A percentile compares a stretch with the other conserved stretches of the same genome.
Conservation (phyloP, 1,140 invertebrate species). For the Belonocnema kinseyi region DNA sequence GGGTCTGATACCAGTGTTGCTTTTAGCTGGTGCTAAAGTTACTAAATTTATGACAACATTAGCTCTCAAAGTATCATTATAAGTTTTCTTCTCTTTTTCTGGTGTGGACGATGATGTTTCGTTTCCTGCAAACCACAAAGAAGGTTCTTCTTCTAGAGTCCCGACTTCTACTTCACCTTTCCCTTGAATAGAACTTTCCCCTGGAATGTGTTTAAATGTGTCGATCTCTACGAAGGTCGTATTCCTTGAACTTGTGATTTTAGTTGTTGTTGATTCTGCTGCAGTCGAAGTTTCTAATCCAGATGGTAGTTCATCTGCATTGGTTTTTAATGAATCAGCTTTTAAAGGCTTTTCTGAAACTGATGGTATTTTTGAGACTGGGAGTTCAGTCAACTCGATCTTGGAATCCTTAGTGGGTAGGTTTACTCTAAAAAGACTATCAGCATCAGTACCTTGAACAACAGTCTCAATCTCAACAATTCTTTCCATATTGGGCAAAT, state of each 20-base stretch:
- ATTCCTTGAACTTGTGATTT: constrained; percentile 54
- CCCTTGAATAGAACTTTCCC: constrained; percentile 41
- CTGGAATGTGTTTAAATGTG: constrained; percentile 62
- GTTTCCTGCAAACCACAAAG: constrained; percentile 34
- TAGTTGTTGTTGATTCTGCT: background rate
- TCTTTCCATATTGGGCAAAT: constrained; percentile 46
- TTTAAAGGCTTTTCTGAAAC: background rate
- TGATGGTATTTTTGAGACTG: background rate
- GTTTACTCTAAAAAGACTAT: constrained; percentile 39
- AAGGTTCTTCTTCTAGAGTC: constrained; percentile 37
- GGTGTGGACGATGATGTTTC: constrained; percentile 32
- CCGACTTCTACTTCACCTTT: background rate
- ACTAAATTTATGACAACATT: constrained; percentile 65
- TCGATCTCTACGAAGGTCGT: constrained; percentile 68
- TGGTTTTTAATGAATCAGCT: background rate
- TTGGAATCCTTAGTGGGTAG: constrained; percentile 47
- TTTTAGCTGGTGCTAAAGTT: constrained; percentile 67
- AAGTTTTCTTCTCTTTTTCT: constrained; percentile 54
- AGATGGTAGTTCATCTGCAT: background rate
- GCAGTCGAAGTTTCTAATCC: background rate
- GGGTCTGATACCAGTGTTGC: constrained; percentile 65
- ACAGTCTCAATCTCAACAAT: constrained; percentile 58
- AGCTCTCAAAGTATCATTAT: constrained; percentile 69
- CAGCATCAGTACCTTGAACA: constrained; percentile 48
- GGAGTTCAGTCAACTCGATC: constrained; percentile 46